Conservation (phyloP, 2,888 invertebrate species). For the Bugula neritina region DNA sequence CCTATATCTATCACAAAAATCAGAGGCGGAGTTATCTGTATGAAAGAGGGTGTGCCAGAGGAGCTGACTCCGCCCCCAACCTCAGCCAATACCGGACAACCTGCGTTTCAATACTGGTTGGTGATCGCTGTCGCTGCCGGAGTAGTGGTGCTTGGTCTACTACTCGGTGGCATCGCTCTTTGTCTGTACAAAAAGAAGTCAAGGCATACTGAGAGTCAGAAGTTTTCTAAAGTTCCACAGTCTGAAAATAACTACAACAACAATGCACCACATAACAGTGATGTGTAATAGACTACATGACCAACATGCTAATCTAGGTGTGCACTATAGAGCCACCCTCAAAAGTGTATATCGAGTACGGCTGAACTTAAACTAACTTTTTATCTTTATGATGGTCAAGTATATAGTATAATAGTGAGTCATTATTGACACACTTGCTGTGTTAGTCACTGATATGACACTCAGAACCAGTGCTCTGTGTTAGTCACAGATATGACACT, state of each 20-base stretch:
- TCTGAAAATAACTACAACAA: background rate
- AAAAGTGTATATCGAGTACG: too few species aligned
- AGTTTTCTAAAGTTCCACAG: background rate
- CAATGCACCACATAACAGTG: background rate
- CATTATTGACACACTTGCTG: too few species aligned
- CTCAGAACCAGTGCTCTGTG: too few species aligned
- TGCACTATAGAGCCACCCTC: too few species aligned
- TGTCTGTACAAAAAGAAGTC: background rate
- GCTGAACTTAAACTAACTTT: too few species aligned
- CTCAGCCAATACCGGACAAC: background rate
- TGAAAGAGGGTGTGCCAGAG: background rate
- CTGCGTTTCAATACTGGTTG: conserved; percentile 4
- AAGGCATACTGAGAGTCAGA: background rate
- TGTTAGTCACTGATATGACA: too few species aligned
- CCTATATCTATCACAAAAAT: background rate
- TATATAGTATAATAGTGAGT: too few species aligned
- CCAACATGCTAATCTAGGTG: too few species aligned
- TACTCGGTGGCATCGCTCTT: background rate
- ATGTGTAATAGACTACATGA: background rate
- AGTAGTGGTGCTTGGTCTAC: background rate
- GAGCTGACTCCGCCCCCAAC: background rate
- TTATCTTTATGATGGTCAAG: too few species aligned
- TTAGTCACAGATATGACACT: too few species aligned
- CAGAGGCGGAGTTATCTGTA: conserved; percentile 3
- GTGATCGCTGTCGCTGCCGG: background rate